phyloP scores from a whole-genome alignment of 2,113 vertebrate genomes.

The Rhinopomastus cyanomelas region DNA sequence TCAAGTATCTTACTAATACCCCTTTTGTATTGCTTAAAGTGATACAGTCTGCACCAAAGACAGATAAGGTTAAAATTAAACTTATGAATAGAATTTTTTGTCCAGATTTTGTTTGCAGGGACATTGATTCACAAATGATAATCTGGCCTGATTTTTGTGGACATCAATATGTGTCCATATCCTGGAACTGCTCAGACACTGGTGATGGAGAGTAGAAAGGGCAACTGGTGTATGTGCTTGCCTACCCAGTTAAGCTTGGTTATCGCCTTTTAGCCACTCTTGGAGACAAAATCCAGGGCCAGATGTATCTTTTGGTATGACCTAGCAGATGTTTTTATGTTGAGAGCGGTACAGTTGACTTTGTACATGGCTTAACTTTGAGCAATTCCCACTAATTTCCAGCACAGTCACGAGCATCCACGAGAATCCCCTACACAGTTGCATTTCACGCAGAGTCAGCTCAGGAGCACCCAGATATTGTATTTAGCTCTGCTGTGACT shows the following conservation, averaged over 20 bases:
- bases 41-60: too few relatives aligned
- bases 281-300: background rate
- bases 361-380: background rate
- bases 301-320: background rate
- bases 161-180: background rate
- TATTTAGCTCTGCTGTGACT: background rate
- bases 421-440: fast-evolving
- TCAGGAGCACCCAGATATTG: background rate
- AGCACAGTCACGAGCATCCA: background rate
- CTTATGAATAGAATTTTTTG: too few relatives aligned
- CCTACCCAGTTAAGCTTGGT: background rate
- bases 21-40: too few relatives aligned
- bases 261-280: background rate
- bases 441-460: background rate
- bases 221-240: background rate
- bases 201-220: background rate
- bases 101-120: too few relatives aligned
- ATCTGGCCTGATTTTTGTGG: too few relatives aligned
- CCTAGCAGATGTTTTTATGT: background rate
- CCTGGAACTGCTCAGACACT: background rate
- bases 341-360: background rate
- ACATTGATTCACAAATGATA: too few relatives aligned
- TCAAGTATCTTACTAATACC: too few relatives aligned
- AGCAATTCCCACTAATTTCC: background rate
- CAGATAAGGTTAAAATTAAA: too few relatives aligned